Evolutionary conservation across 2,797 vertebrate genomes (phyloP), one percentile per base, ranked within the genome.

Genomic region (Sebastes itinus): DNA sequence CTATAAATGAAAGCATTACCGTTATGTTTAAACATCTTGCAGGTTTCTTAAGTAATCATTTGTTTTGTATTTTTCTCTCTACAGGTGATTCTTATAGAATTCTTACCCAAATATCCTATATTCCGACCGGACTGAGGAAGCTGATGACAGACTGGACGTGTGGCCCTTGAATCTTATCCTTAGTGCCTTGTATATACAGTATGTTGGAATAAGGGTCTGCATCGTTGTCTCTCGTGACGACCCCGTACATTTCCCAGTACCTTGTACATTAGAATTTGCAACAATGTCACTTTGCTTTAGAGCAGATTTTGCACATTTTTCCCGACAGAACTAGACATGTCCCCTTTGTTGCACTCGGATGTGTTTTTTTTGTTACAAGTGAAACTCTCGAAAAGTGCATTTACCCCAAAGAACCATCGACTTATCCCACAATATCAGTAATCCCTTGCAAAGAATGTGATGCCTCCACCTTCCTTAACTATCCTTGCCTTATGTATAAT

Each of bases 1-100:
- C 11, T 13, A 23, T 23, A 23, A 9, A 61, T 42, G 5, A 55
- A n/a, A 38, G 7, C 32, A n/a, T 71, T 8, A 5, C 23, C 16
- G 2, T 56, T 23, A 20, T 32, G 14, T 78, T 38, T 28, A 10
- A 16, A 60, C 18, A 18, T 27, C 20, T 42, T 56, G 22, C 42
- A 16, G 2, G 49, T 16, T 14, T 32, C 6, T 7, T 56, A 18
- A 63, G 42, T 46, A 5, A 68, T 23, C 2, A 27, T 8, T 63
- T 23, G 3, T 76, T 78, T 84, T 88, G 63, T 79, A 1, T 75
- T 35, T 77, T 85, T 88, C 80, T 86, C 92, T 94, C 93, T 92
- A 46, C 90, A 99, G 99, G 99, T 99, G 93, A 99, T 99, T 97
- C 96, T 99, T 96, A 99, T 99, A 98, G 98, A 99, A 95, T 99